phyloP scores from a whole-genome alignment of 2,113 vertebrate genomes.

The Xyliphius kryptos region DNA sequence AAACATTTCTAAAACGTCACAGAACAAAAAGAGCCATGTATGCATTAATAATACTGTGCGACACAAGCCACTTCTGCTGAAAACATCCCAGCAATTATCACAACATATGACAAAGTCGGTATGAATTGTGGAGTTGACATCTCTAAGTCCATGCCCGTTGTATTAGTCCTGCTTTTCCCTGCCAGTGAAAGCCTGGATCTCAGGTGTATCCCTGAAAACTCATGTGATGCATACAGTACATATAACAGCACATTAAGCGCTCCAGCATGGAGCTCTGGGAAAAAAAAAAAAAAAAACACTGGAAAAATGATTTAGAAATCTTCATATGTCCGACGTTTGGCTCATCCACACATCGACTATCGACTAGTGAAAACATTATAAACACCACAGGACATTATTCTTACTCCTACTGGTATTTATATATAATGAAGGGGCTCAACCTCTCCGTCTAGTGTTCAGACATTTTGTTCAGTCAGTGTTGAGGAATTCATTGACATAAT shows the following conservation, averaged over 20 bases:
- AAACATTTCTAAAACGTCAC: no score
- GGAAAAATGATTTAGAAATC: no score
- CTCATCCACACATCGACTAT: neutral
- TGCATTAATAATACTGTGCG: no score
- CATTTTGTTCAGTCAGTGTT: slow-evolving; percentile 25
- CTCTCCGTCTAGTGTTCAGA: slow-evolving; percentile 8
- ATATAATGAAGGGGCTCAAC: slow-evolving; percentile 9
- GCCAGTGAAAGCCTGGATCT: neutral
- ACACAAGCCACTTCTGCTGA: no score
- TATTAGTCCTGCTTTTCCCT: no score
- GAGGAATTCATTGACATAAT: neutral
- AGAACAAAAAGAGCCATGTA: no score
- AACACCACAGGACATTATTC: slow-evolving; percentile 5
- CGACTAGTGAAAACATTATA: slow-evolving; percentile 22
- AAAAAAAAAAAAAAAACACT: no score
- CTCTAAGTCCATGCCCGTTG: no score
- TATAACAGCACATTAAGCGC: slow-evolving; percentile 4
- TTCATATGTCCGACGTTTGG: slow-evolving; percentile 1
- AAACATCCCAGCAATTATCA: no score
- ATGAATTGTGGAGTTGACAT: no score
- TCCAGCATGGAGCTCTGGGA: slow-evolving; percentile 4
- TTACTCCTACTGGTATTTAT: neutral
- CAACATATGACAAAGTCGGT: no score
- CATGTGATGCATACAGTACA: neutral
- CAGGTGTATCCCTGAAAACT: slow-evolving; percentile 12